A percentile compares a stretch with the other conserved stretches of the same genome.
These are phyloP conservation scores for Stegodyphus dumicola DNA, from an alignment of 1,140 invertebrate species.

Conservation along the genomic window DNA sequence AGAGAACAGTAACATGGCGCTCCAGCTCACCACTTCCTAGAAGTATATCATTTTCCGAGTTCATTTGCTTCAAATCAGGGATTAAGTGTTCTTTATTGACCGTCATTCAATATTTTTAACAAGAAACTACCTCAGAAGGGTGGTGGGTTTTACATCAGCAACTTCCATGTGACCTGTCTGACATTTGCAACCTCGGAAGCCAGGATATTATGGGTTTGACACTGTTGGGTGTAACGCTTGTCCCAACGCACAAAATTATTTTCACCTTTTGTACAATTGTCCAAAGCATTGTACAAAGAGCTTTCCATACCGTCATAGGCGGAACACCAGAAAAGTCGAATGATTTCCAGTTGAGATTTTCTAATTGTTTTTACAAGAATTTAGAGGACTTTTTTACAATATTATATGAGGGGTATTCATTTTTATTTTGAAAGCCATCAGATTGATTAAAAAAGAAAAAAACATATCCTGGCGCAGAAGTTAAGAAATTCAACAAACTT, in stretches of 20 bases:
- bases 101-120: constrained; percentile 16
- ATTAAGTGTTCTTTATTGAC: constrained; percentile 4
- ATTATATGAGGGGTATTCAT: constrained; percentile 4
- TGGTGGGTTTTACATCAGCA: constrained; percentile 17
- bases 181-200: not conserved
- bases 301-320: constrained; percentile 41
- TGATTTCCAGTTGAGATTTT: constrained; percentile 42
- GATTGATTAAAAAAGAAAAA: constrained; percentile 37
- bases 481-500: not conserved
- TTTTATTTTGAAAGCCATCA: constrained; percentile 24
- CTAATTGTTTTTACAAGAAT: constrained; percentile 36
- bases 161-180: not conserved
- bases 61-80: constrained; percentile 47
- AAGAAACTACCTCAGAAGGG: constrained; percentile 47
- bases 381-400: constrained; percentile 32
- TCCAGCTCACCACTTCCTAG: constrained; percentile 47
- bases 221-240: constrained; percentile 55
- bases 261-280: constrained; percentile 47
- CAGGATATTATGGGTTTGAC: constrained; percentile 23
- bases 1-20: constrained; percentile 28
- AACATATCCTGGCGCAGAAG: constrained; percentile 42
- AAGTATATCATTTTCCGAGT: constrained; percentile 22
- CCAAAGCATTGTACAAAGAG: constrained; percentile 36
- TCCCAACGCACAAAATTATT: constrained; percentile 56
- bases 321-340: constrained; percentile 55